A percentile compares a stretch with the other conserved stretches of the same genome.
Conservation (phyloP, 2,797 vertebrate genomes). For the Carapus acus region DNA sequence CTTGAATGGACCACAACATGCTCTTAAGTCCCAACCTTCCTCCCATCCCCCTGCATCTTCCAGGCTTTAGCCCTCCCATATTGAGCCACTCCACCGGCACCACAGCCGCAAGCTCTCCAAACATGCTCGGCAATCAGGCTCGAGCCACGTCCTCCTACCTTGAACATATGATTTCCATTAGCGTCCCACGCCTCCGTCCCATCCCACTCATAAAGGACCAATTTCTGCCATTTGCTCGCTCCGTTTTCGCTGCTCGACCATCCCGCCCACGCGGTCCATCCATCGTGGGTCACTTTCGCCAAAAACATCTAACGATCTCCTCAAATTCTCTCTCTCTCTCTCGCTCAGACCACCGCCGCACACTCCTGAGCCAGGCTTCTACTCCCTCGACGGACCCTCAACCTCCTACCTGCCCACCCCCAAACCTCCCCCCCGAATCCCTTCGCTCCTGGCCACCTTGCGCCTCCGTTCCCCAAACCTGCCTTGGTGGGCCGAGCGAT, state of each 20-base stretch:
- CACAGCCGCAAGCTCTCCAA: constrained; percentile 24
- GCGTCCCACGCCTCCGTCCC: constrained; percentile 14
- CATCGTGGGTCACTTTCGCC: no score
- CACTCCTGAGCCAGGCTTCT: constrained; percentile 22
- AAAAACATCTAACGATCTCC: no score
- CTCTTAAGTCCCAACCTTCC: no score
- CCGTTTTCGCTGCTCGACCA: constrained; percentile 32
- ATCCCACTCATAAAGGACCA: constrained; percentile 40
- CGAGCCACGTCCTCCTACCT: constrained; percentile 18
- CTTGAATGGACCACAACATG: no score
- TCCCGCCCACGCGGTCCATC: constrained; percentile 36
- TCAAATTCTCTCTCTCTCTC: constrained; percentile 25
- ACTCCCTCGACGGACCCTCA: constrained; percentile 7
- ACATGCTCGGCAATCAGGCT: not conserved
- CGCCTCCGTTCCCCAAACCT: constrained; percentile 13
- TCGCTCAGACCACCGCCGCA: constrained; percentile 40
- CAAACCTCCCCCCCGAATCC: no score
- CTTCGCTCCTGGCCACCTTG: constrained; percentile 6
- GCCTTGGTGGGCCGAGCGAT: constrained; percentile 57
- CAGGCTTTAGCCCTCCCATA: no score
- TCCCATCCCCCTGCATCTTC: no score
- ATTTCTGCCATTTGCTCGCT: constrained; percentile 43
- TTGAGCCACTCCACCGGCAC: not conserved
- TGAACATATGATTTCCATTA: constrained; percentile 23
- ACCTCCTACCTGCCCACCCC: constrained; percentile 29